phyloP scores from a whole-genome alignment of 1,140 invertebrate genomes.

The Trichonephila clavipes region DNA sequence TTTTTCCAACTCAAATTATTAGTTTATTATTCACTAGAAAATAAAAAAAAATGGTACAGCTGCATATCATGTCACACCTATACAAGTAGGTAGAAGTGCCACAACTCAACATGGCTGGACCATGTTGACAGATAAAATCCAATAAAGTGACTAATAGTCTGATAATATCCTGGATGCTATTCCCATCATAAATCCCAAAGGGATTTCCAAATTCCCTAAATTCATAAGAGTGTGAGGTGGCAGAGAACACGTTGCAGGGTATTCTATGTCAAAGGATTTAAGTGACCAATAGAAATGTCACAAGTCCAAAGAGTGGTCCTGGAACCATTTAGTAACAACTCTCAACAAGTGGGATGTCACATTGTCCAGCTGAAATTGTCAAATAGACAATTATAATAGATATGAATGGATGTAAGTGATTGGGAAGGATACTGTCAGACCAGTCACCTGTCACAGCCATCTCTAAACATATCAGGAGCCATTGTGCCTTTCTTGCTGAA shows the following conservation, averaged over 20 bases:
- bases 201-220: background rate
- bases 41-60: too few species aligned
- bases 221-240: background rate
- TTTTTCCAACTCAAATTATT: too few species aligned
- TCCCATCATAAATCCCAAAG: background rate
- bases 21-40: too few species aligned
- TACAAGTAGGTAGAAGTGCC: too few species aligned
- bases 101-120: too few species aligned
- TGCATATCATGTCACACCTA: too few species aligned
- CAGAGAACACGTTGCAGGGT: background rate
- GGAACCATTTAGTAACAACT: background rate
- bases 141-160: too few species aligned
- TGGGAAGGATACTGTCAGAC: background rate
- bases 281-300: background rate
- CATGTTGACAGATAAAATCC: too few species aligned
- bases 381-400: background rate
- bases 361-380: background rate
- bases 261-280: background rate
- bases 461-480: background rate
- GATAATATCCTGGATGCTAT: background rate
- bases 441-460: background rate
- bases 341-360: background rate
- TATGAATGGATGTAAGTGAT: background rate
- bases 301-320: background rate
- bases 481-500: background rate